These are phyloP conservation scores for Magallana ariakensis DNA, from an alignment of 1,140 invertebrate species.

Conservation along the genomic window DNA sequence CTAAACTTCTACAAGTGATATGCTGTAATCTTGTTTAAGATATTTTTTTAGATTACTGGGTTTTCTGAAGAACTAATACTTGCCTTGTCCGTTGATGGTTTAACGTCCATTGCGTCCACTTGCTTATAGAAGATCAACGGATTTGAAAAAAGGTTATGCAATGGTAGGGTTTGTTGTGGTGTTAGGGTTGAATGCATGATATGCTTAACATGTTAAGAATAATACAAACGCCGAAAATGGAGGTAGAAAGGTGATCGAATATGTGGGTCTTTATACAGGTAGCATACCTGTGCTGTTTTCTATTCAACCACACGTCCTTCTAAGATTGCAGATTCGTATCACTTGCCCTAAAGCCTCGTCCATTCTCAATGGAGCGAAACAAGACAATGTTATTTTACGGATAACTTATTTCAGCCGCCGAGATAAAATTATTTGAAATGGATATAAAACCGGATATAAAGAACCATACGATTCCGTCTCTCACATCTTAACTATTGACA, in stretches of 20 bases:
- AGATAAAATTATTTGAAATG: not conserved
- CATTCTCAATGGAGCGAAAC: not conserved
- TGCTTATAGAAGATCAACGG: not conserved
- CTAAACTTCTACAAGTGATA: too few relatives aligned
- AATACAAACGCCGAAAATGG: not conserved
- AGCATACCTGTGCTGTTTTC: not conserved
- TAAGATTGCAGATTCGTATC: too few relatives aligned
- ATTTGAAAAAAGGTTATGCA: not conserved
- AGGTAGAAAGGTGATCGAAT: not conserved
- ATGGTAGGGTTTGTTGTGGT: not conserved
- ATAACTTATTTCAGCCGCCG: not conserved
- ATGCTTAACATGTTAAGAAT: not conserved
- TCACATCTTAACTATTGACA: too few relatives aligned
- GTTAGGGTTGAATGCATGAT: not conserved
- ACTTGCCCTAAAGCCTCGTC: not conserved
- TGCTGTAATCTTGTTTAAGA: too few relatives aligned
- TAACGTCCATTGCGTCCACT: not conserved
- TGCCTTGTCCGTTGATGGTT: not conserved
- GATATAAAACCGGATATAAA: not conserved
- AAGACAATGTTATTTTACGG: not conserved
- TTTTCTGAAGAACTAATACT: not conserved
- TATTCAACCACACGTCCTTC: not conserved
- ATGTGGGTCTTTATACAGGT: not conserved
- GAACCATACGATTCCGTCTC: not conserved
- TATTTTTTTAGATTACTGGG: too few relatives aligned